phyloP scores from a whole-genome alignment of 1,140 invertebrate genomes.

The Anagrus nilaparvatae region DNA sequence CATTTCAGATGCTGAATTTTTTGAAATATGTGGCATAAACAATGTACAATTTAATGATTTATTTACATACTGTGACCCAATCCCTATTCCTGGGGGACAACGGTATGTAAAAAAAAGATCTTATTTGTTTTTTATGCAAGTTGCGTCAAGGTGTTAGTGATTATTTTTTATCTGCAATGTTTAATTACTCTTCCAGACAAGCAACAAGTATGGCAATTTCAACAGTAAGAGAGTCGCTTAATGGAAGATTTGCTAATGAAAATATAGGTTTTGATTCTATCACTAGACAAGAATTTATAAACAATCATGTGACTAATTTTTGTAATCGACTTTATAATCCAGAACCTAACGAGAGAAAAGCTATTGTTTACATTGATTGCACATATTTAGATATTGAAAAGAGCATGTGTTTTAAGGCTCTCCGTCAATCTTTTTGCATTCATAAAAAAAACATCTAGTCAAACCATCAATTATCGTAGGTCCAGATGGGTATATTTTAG shows the following conservation, averaged over 20 bases:
- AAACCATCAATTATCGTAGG: conserved; percentile 1
- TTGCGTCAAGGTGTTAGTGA: not conserved
- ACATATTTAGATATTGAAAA: conserved; percentile 1
- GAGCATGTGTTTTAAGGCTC: not conserved
- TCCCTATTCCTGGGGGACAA: not conserved
- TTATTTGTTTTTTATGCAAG: not conserved
- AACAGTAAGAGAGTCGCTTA: conserved; percentile 1
- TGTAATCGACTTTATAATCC: conserved; percentile 8
- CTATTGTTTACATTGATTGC: conserved; percentile 1
- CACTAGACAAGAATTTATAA: not conserved
- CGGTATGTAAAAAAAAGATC: not conserved
- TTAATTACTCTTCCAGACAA: not conserved
- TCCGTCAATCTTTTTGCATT: conserved; percentile 3
- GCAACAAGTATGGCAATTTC: conserved; percentile 1
- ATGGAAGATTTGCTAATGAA: not conserved
- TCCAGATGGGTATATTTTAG: conserved; percentile 9
- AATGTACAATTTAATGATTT: not conserved
- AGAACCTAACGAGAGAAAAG: not conserved
- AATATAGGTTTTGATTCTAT: conserved; percentile 1
- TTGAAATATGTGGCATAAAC: not conserved
- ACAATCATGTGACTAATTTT: conserved; percentile 7
- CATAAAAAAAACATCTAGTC: conserved; percentile 6
- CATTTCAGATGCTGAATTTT: not conserved
- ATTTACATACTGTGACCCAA: not conserved
- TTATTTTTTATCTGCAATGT: not conserved